Evolutionary conservation across 2,113 vertebrate genomes (phyloP).

Genomic region (Proterorhinus semilunaris): DNA sequence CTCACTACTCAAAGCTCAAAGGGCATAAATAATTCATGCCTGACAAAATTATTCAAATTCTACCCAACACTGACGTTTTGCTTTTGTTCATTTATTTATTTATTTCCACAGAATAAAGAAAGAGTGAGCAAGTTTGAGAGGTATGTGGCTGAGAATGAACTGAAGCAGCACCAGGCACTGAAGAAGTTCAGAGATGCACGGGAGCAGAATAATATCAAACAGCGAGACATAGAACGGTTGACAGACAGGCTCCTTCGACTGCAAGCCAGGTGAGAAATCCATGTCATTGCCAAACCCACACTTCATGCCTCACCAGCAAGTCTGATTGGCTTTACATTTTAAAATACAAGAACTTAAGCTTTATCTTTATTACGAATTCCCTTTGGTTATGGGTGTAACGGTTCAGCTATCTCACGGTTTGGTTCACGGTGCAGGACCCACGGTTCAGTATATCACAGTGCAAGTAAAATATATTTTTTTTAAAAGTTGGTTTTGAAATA

Average conservation of each 20-base stretch:
- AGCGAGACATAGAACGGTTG: slow-evolving; percentile 68
- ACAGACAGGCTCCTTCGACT: slow-evolving; percentile 62
- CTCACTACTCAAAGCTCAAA: neutral
- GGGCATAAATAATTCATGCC: neutral
- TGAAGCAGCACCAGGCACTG: slow-evolving; percentile 61
- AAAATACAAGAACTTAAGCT: too few species aligned
- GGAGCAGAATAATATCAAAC: slow-evolving; percentile 63
- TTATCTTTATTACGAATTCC: too few species aligned
- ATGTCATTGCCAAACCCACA: neutral
- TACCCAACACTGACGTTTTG: neutral
- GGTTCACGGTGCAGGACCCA: too few species aligned
- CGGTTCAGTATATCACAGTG: too few species aligned
- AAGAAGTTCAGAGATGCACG: slow-evolving; percentile 68
- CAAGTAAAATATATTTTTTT: too few species aligned
- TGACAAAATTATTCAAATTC: neutral
- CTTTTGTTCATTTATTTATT: slow-evolving; percentile 20
- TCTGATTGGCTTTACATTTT: too few species aligned
- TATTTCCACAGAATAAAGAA: slow-evolving; percentile 64
- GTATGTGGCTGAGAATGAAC: slow-evolving; percentile 72
- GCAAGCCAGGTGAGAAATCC: slow-evolving; percentile 53
- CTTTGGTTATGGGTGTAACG: too few species aligned
- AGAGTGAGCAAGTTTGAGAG: slow-evolving; percentile 69
- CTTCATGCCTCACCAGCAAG: too few species aligned
- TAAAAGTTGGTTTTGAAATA: too few species aligned
- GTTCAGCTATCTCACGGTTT: too few species aligned